These are phyloP conservation scores for Dromas ardeola DNA, from an alignment of 2,113 vertebrate genomes.

Conservation along the genomic window DNA sequence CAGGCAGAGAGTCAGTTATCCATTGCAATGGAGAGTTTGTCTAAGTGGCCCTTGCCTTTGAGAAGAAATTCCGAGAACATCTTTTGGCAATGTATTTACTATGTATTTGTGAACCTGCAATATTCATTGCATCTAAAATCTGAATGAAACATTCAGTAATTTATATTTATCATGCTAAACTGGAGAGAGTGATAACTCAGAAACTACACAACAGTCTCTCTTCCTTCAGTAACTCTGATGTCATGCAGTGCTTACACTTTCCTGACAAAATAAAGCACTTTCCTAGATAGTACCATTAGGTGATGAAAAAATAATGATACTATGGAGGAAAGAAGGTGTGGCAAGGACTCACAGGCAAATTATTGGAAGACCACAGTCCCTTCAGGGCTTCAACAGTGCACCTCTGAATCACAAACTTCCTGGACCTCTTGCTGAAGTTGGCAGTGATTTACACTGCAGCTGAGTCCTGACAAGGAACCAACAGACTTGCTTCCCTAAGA, in stretches of 20 bases:
- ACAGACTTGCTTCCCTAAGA: neutral
- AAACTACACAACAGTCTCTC: neutral
- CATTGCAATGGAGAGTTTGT: neutral
- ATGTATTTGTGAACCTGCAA: neutral
- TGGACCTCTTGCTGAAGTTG: neutral
- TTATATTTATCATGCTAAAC: neutral
- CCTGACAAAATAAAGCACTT: neutral
- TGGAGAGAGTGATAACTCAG: neutral
- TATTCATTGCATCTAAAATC: neutral
- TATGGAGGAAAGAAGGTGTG: neutral
- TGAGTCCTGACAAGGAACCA: neutral
- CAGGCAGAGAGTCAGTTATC: neutral
- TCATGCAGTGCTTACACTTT: neutral
- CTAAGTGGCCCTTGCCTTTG: neutral
- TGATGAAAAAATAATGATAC: neutral
- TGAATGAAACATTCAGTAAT: neutral
- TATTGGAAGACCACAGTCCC: neutral
- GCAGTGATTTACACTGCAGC: neutral
- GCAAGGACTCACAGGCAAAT: neutral
- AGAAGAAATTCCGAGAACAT: neutral
- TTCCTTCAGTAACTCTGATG: neutral
- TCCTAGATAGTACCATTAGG: neutral
- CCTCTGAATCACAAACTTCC: neutral
- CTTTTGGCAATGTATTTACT: neutral
- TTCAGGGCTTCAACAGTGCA: neutral